phyloP scores from a whole-genome alignment of 2,797 vertebrate genomes.

The Falco naumanni region DNA sequence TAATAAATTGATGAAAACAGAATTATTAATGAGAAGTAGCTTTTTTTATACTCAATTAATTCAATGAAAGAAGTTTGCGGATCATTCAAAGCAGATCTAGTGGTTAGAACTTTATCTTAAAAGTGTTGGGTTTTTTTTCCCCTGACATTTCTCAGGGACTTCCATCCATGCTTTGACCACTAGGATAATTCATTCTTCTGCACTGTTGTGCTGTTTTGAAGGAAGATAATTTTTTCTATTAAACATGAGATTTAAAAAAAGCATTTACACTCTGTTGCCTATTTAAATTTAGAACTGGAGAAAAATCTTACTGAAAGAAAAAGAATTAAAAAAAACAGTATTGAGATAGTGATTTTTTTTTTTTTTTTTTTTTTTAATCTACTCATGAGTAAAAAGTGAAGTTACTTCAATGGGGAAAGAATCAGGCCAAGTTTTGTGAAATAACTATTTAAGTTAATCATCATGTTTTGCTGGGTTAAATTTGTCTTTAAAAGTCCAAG shows the following conservation, averaged over 20 bases:
- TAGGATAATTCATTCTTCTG: background rate
- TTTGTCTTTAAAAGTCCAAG: background rate
- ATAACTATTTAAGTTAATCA: background rate
- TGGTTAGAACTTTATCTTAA: background rate
- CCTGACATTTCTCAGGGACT: background rate
- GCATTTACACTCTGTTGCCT: background rate
- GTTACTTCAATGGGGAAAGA: background rate
- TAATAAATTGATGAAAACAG: background rate
- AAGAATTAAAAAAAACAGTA: background rate
- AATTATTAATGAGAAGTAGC: background rate
- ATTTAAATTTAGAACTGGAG: background rate
- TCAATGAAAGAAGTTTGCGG: slow-evolving; percentile 10
- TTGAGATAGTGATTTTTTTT: background rate
- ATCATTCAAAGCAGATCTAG: background rate
- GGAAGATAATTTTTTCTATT: background rate
- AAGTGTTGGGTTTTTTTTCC: no score
- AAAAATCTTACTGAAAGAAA: background rate
- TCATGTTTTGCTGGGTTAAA: background rate
- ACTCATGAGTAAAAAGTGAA: background rate
- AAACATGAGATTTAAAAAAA: background rate
- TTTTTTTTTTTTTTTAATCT: background rate
- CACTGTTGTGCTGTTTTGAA: background rate
- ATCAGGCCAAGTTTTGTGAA: background rate
- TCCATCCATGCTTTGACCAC: background rate
- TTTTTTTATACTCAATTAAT: slow-evolving; percentile 8